Evolutionary conservation across 2,888 invertebrate genomes (phyloP), one percentile per base, ranked within the genome.

Genomic region (Hipparchia semele): DNA sequence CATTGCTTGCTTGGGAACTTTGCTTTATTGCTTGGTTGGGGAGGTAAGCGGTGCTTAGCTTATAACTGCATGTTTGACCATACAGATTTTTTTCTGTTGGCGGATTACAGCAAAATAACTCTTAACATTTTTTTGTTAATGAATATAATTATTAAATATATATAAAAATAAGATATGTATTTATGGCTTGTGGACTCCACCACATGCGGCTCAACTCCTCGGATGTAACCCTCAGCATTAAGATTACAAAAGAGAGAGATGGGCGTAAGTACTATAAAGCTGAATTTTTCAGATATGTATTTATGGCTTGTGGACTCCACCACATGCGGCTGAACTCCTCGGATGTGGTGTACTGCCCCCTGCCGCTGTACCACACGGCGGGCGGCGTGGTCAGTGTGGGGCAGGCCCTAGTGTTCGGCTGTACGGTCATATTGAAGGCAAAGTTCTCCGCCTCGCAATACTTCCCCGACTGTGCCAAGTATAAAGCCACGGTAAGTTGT

Each of bases 351-450:
- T 99, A 99, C 88, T 97, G 97, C 33, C 97, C 98, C 0, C 94
- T 99, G 79, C 99, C 99, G 0, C 94, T 99, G n/a, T 99, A 99
- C 89, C 99, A 99, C 87, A 98, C 99, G 0, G 98, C 99, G 0
- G 99, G 99, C 13, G 99, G 99, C 9, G 95, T 98, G 71, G 96
- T 99, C 91, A 96, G 97, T 71, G 94, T 97, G 64, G 98, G 98
- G 0, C 98, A 98, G 85, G 96, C 97, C 68, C 80, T 97, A 73
- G 90, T 96, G 70, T 96, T 95, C 87, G 99, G 99, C 10, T 96
- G 96, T 74, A 97, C 98, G 0, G 96, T 98, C 66, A 97, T 97
- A 0, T 95, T 99, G 66, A 95, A 97, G 67, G 95, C 96, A 81
- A 99, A 99, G 90, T 99, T 99, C 90, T 99, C 99, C 0, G 99